These are phyloP conservation scores for Druon quercuslanigerum DNA, from an alignment of 1,140 invertebrate genomes.

Conservation along the genomic window DNA sequence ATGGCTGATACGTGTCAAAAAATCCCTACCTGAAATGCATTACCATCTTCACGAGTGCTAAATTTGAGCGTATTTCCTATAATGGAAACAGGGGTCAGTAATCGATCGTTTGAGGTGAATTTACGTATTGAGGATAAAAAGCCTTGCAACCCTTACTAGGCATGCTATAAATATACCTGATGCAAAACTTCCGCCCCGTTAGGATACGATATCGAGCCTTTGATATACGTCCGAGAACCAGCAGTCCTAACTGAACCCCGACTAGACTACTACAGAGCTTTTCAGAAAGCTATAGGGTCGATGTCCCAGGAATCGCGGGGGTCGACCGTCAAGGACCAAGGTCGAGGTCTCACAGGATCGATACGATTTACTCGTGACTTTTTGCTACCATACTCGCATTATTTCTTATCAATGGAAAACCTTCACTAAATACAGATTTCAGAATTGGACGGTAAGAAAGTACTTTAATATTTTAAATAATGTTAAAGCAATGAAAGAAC, in stretches of 20 bases:
- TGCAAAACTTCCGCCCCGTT: conserved; percentile 19
- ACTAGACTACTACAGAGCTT: conserved; percentile 30
- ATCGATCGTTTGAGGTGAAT: conserved; percentile 9
- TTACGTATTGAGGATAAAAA: conserved; percentile 15
- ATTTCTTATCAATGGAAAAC: background rate
- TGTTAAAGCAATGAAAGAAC: too few relatives aligned
- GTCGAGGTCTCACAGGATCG: conserved; percentile 70
- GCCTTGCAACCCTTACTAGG: conserved; percentile 2
- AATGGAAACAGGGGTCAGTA: background rate
- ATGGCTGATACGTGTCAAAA: too few relatives aligned
- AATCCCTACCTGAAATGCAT: too few relatives aligned
- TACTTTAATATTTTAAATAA: too few relatives aligned
- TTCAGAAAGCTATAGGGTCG: conserved; percentile 55
- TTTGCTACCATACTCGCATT: conserved; percentile 42
- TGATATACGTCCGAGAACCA: conserved; percentile 24
- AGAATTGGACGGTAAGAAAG: too few relatives aligned
- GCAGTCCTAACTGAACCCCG: background rate
- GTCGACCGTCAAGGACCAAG: conserved; percentile 64
- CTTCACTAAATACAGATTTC: too few relatives aligned
- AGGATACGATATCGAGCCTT: background rate
- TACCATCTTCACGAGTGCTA: background rate
- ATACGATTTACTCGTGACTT: conserved; percentile 59
- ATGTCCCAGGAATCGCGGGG: conserved; percentile 49
- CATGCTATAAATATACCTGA: conserved; percentile 10
- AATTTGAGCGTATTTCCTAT: background rate